Percentiles rank a stretch among this genome's conserved stretches.
phyloP scores from a whole-genome alignment of 2,888 invertebrate genomes.

The Arge pagana region DNA sequence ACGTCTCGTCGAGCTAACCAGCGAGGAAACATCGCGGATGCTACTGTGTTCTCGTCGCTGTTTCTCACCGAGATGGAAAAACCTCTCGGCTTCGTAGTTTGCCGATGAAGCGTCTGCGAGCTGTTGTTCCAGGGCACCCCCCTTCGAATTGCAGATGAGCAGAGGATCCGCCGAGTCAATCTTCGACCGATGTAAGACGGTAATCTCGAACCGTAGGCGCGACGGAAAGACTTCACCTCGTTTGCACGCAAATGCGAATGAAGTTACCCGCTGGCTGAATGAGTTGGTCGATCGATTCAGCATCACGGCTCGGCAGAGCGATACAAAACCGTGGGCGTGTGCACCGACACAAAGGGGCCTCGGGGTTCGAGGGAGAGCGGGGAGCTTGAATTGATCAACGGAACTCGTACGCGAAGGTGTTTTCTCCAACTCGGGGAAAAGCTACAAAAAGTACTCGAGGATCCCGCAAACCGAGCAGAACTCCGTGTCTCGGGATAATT shows the following conservation, averaged over 20 bases:
- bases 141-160: background rate
- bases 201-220: conserved; percentile 2
- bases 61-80: conserved; percentile 31
- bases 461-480: too few relatives aligned
- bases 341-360: background rate
- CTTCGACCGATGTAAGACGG: conserved; percentile 22
- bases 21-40: too few relatives aligned
- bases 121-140: conserved; percentile 9
- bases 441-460: too few relatives aligned
- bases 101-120: conserved; percentile 11
- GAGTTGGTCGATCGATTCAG: conserved; percentile 33
- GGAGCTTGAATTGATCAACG: conserved; percentile 17
- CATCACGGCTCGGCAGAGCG: conserved; percentile 19
- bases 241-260: conserved; percentile 42
- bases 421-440: too few relatives aligned
- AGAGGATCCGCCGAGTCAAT: conserved; percentile 10
- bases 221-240: conserved; percentile 32
- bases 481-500: too few relatives aligned
- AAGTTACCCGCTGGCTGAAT: conserved; percentile 30
- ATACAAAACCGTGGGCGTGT: too few relatives aligned
- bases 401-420: too few relatives aligned
- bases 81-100: conserved; percentile 23
- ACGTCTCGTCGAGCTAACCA: too few relatives aligned
- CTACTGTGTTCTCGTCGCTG: conserved; percentile 7
- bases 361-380: conserved; percentile 19